Evolutionary conservation across 2,888 invertebrate species (phyloP).

Genomic region (Xestia ashworthii): DNA sequence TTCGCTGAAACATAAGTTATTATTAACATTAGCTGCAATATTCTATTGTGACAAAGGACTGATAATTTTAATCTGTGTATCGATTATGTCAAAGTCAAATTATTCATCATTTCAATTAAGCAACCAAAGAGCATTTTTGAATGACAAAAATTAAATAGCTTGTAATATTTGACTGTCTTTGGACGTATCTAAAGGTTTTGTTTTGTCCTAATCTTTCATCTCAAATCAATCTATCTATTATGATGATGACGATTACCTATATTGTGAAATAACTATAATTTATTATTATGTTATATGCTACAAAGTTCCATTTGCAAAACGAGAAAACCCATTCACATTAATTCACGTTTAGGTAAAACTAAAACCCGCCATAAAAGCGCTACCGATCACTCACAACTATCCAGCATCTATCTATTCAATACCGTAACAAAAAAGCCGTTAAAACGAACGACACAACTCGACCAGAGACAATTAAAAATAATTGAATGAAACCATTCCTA

Average conservation of each 20-base stretch:
- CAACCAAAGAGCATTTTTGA: background rate
- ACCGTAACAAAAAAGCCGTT: conserved; percentile 11
- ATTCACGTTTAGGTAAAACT: background rate
- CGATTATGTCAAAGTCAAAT: background rate
- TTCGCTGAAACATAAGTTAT: background rate
- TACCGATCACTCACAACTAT: background rate
- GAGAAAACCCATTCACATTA: background rate
- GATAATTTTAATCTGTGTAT: background rate
- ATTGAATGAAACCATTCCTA: conserved; percentile 52
- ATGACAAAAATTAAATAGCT: background rate
- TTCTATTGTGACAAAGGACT: background rate
- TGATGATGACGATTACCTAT: background rate
- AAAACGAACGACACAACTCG: conserved; percentile 24
- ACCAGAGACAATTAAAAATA: conserved; percentile 56
- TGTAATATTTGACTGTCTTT: background rate
- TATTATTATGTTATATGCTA: background rate
- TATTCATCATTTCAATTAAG: background rate
- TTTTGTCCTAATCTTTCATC: background rate
- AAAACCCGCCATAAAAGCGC: background rate
- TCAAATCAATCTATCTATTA: background rate
- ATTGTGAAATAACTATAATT: background rate
- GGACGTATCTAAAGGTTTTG: background rate
- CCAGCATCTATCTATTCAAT: background rate
- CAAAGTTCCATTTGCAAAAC: background rate
- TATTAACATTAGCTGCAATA: background rate